A percentile compares a stretch with the other conserved stretches of the same genome.
phyloP scores from a whole-genome alignment of 1,140 invertebrate species.

The Oryzaephilus surinamensis region DNA sequence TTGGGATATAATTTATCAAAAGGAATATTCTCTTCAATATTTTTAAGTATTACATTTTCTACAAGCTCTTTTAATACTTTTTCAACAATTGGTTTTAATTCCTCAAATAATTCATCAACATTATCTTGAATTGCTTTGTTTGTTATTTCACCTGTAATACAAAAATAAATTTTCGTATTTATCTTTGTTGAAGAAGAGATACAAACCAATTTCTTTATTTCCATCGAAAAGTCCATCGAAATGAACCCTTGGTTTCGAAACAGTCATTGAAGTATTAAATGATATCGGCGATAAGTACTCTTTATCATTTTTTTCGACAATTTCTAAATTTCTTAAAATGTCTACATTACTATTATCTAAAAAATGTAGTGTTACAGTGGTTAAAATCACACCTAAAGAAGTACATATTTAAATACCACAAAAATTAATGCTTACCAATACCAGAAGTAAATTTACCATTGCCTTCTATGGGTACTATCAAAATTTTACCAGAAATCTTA shows the following conservation, averaged over 20 bases:
- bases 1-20: slow-evolving; percentile 12
- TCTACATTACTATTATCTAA: slow-evolving; percentile 3
- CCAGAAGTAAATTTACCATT: slow-evolving; percentile 19
- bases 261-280: slow-evolving; percentile 18
- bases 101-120: slow-evolving; percentile 10
- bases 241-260: slow-evolving; percentile 16
- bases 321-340: slow-evolving; percentile 4
- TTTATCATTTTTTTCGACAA: slow-evolving; percentile 1
- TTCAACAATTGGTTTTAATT: slow-evolving; percentile 13
- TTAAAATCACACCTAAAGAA: too few relatives aligned
- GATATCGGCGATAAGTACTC: slow-evolving; percentile 8
- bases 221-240: slow-evolving; percentile 21
- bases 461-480: slow-evolving; percentile 23
- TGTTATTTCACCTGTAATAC: slow-evolving; percentile 10
- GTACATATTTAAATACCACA: too few relatives aligned
- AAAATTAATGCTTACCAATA: too few relatives aligned
- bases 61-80: slow-evolving; percentile 9
- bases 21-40: slow-evolving; percentile 6
- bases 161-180: too few relatives aligned
- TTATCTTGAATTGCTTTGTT: slow-evolving; percentile 9
- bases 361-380: too few relatives aligned
- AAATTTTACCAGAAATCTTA: slow-evolving; percentile 19
- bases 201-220: slow-evolving; percentile 21
- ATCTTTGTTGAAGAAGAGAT: too few relatives aligned
- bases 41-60: slow-evolving; percentile 9